Percentiles rank a stretch among this genome's conserved stretches.
These are phyloP conservation scores for Drosophila pseudotalamancana DNA, from an alignment of 2,888 invertebrate genomes.

Conservation along the genomic window DNA sequence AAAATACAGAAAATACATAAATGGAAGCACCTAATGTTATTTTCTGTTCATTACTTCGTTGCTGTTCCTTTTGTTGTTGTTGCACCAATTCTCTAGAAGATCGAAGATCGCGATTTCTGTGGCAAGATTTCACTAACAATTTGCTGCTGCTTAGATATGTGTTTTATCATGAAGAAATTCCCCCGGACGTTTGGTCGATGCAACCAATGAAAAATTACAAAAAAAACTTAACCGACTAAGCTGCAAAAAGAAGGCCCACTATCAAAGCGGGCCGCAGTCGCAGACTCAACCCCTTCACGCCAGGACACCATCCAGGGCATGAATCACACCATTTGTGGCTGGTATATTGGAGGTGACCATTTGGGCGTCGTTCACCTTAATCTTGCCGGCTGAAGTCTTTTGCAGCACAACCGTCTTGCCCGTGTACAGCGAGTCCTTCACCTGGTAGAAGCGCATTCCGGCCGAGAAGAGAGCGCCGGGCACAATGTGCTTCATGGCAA, in stretches of 20 bases:
- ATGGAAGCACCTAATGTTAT: slow-evolving; percentile 75
- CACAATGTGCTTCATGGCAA: slow-evolving; percentile 91
- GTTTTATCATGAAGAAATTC: slow-evolving; percentile 42
- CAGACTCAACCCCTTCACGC: slow-evolving; percentile 82
- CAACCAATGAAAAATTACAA: slow-evolving; percentile 26
- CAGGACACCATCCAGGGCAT: slow-evolving; percentile 90
- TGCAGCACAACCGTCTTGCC: slow-evolving; percentile 91
- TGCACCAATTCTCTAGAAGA: slow-evolving; percentile 57
- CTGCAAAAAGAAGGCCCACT: slow-evolving; percentile 37
- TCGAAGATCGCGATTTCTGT: slow-evolving; percentile 55
- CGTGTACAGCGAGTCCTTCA: slow-evolving; percentile 90
- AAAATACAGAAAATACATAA: slow-evolving; percentile 43
- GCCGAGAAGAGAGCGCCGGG: slow-evolving; percentile 93
- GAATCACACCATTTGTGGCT: slow-evolving; percentile 94
- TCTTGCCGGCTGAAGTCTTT: slow-evolving; percentile 90
- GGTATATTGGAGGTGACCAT: slow-evolving; percentile 94
- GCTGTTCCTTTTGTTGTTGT: slow-evolving; percentile 16
- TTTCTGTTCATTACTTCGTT: slow-evolving; percentile 39
- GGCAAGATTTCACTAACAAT: slow-evolving; percentile 77
- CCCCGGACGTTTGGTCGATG: slow-evolving; percentile 48
- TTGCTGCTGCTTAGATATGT: slow-evolving; percentile 36
- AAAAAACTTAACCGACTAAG: slow-evolving; percentile 32
- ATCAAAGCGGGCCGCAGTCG: slow-evolving; percentile 8
- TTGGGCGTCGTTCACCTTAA: slow-evolving; percentile 92
- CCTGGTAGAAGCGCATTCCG: slow-evolving; percentile 94